These are phyloP conservation scores for Harpalus rufipes DNA, from an alignment of 2,888 invertebrate species.

Conservation along the genomic window DNA sequence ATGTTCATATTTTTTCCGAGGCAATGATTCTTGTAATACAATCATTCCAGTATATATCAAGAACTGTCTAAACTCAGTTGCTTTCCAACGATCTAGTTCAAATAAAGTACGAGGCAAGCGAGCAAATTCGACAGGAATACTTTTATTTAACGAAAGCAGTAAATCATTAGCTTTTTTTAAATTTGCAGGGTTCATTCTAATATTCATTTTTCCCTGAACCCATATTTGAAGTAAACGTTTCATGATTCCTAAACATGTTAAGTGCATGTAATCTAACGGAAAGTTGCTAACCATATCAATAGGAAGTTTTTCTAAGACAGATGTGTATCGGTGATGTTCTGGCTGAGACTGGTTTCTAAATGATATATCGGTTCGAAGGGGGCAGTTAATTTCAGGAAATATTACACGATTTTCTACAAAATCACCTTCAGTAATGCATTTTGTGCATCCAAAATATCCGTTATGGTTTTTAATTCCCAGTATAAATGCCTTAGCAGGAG, in stretches of 20 bases:
- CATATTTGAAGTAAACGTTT: constrained; percentile 68
- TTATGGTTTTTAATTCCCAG: constrained; percentile 68
- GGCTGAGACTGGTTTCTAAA: constrained; percentile 65
- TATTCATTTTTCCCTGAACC: constrained; percentile 61
- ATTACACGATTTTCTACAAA: constrained; percentile 61
- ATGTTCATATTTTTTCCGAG: constrained; percentile 67
- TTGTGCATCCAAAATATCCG: constrained; percentile 69
- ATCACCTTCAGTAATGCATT: constrained; percentile 68
- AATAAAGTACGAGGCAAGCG: constrained; percentile 68
- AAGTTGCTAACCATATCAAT: constrained; percentile 68
- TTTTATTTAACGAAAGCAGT: constrained; percentile 34
- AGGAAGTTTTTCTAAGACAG: constrained; percentile 67
- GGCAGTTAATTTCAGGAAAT: constrained; percentile 53
- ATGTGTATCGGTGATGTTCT: constrained; percentile 68
- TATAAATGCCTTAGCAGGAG: constrained; percentile 69
- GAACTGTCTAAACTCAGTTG: constrained; percentile 70
- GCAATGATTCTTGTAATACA: constrained; percentile 68
- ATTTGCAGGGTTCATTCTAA: constrained; percentile 53
- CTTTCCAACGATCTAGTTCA: constrained; percentile 70
- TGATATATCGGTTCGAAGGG: constrained; percentile 64
- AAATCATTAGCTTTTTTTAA: constrained; percentile 28
- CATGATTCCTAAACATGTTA: constrained; percentile 69
- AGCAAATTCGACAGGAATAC: constrained; percentile 69
- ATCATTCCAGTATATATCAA: constrained; percentile 70
- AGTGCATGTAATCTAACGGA: constrained; percentile 66